A percentile compares a stretch with the other conserved stretches of the same genome.
phyloP scores from a whole-genome alignment of 92 coral and sea anemone species.

The Zoanthus solanderi region DNA sequence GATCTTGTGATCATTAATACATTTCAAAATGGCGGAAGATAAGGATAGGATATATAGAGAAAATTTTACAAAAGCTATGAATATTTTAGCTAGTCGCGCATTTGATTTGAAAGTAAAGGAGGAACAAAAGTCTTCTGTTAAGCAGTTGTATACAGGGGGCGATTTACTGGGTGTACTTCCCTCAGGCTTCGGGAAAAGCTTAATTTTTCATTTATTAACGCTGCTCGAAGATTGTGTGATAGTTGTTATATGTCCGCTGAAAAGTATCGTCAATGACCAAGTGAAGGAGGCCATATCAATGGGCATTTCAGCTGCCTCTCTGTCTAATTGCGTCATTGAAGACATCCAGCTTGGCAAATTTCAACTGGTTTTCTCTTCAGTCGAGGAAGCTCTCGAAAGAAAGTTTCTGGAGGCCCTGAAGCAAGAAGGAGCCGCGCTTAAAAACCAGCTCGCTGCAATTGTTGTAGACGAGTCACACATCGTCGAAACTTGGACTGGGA shows the following conservation, averaged over 20 bases:
- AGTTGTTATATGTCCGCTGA: slow-evolving; percentile 9
- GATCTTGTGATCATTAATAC: too few species aligned
- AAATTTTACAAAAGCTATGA: background rate
- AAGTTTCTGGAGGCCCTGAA: background rate
- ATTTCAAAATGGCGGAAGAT: too few species aligned
- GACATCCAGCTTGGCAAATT: background rate
- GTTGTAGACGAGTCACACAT: background rate
- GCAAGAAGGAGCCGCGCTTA: background rate
- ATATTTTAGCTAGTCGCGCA: background rate
- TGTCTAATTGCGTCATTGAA: background rate
- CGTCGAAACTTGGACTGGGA: background rate
- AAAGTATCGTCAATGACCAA: slow-evolving; percentile 6
- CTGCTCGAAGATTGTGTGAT: background rate
- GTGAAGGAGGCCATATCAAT: slow-evolving; percentile 13
- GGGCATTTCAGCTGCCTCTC: slow-evolving; percentile 11
- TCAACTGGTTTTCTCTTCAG: background rate
- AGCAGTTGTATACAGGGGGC: background rate
- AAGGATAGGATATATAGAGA: too few species aligned
- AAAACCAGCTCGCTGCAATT: background rate
- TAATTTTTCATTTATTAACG: background rate
- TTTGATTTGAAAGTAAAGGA: background rate
- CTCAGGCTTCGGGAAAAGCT: background rate
- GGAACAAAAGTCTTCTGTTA: background rate
- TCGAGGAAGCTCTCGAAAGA: background rate
- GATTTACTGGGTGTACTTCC: background rate